phyloP scores from a whole-genome alignment of 2,113 vertebrate genomes.

The Campylorhamphus procurvoides region DNA sequence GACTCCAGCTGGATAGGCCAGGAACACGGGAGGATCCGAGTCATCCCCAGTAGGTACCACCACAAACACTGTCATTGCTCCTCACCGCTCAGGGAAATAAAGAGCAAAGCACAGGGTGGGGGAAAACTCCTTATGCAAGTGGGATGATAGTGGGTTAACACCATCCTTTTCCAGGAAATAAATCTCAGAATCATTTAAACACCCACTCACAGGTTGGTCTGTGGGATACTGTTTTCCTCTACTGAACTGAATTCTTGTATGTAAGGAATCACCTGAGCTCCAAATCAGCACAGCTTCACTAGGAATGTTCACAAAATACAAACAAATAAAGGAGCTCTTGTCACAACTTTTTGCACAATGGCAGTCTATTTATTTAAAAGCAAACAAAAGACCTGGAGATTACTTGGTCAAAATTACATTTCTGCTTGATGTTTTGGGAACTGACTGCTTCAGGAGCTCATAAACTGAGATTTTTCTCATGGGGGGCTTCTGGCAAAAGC shows the following conservation, averaged over 20 bases:
- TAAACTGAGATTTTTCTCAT: constrained; percentile 53
- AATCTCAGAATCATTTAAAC: not conserved
- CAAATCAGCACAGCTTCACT: not conserved
- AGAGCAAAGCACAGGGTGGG: not conserved
- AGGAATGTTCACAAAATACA: not conserved
- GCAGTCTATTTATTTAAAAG: constrained; percentile 26
- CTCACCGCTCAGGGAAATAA: not conserved
- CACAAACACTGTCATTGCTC: not conserved
- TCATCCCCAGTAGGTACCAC: fast-evolving
- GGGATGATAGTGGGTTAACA: not conserved
- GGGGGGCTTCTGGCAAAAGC: constrained; percentile 36
- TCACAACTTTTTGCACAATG: not conserved
- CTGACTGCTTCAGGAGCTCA: constrained; percentile 45
- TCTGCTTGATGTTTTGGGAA: constrained; percentile 33
- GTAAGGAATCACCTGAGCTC: not conserved
- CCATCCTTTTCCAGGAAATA: not conserved
- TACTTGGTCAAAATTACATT: constrained; percentile 53
- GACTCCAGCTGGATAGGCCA: not conserved
- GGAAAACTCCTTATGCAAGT: not conserved
- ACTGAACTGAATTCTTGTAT: not conserved
- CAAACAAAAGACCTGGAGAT: constrained; percentile 32
- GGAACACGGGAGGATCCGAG: fast-evolving
- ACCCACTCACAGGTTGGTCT: not conserved
- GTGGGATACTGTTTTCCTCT: not conserved
- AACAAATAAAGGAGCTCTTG: not conserved